These are phyloP conservation scores for Planococcus citri DNA, from an alignment of 1,140 invertebrate species.

Conservation along the genomic window DNA sequence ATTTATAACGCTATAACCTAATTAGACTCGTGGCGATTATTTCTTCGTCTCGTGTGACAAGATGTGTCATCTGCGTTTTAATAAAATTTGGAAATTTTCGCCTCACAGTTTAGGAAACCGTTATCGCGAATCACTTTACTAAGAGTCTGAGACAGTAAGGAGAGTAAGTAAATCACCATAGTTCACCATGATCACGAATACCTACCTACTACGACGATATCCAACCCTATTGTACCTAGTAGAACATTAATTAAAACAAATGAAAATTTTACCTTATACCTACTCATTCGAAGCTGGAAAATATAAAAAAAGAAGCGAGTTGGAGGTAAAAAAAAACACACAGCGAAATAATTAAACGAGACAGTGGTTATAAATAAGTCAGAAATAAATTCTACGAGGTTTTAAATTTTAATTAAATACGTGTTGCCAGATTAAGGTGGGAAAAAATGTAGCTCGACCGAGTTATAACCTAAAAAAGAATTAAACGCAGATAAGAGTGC, in stretches of 20 bases:
- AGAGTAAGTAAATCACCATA: no score
- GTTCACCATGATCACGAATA: no score
- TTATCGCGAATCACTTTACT: no score
- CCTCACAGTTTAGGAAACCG: no score
- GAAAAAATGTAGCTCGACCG: not conserved
- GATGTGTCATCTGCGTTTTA: no score
- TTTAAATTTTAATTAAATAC: conserved; percentile 21
- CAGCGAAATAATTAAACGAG: not conserved
- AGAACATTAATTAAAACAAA: conserved; percentile 3
- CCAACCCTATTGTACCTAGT: no score
- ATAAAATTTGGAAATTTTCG: no score
- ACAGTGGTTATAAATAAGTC: conserved; percentile 14
- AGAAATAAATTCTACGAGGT: conserved; percentile 12
- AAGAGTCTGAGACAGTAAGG: no score
- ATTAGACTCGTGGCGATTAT: not conserved
- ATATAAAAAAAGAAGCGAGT: not conserved
- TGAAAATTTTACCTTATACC: no score
- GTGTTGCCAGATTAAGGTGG: conserved; percentile 11
- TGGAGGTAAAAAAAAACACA: not conserved
- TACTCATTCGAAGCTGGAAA: not conserved
- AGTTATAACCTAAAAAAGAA: not conserved
- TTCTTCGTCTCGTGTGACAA: not conserved
- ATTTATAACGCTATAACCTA: no score
- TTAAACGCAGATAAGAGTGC: conserved; percentile 13
- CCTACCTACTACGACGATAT: no score